Evolutionary conservation across 2,888 invertebrate species (phyloP).

Genomic region (Bembecia ichneumoniformis): DNA sequence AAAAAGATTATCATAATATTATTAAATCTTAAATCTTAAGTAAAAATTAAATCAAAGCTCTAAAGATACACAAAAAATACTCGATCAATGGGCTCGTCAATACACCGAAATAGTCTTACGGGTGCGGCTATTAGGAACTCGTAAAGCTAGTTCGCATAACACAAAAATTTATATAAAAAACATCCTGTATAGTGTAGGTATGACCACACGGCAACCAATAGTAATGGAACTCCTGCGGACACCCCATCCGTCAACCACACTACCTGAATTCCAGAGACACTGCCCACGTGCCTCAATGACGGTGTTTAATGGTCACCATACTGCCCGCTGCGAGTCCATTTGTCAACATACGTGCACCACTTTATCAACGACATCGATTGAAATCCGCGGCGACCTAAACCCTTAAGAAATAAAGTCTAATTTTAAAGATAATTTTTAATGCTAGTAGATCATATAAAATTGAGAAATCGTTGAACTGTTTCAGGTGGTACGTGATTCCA

Average conservation of each 20-base stretch:
- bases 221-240: slow-evolving; percentile 23
- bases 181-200: slow-evolving; percentile 13
- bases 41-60: no score
- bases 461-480: background rate
- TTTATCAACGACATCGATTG: background rate
- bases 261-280: slow-evolving; percentile 45
- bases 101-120: no score
- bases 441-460: no score
- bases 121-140: no score
- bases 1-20: no score
- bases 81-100: no score
- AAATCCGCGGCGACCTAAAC: no score
- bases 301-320: slow-evolving; percentile 42
- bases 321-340: slow-evolving; percentile 50
- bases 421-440: no score
- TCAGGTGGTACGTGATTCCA: background rate
- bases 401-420: no score
- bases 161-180: background rate
- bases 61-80: no score
- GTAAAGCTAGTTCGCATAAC: no score
- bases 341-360: slow-evolving; percentile 35
- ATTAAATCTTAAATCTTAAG: no score
- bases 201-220: slow-evolving; percentile 19
- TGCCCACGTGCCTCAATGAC: slow-evolving; percentile 36
- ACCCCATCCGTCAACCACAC: slow-evolving; percentile 44